phyloP scores from a whole-genome alignment of 2,797 vertebrate genomes.

The Tenualosa thibaudeaui region DNA sequence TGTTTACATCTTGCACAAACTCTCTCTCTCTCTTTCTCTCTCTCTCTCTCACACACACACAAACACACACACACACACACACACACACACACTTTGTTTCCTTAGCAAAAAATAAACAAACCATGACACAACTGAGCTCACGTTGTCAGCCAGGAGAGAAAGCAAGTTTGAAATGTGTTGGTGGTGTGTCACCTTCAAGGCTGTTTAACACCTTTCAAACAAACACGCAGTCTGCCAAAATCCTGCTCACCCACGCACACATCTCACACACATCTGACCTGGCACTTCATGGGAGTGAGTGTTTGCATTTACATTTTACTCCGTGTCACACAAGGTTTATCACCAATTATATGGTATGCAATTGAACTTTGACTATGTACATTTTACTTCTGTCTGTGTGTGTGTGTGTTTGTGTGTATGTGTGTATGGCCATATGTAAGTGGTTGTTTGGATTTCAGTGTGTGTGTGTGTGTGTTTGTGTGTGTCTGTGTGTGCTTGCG shows the following conservation, averaged over 20 bases:
- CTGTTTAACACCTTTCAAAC: neutral
- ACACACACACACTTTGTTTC: neutral
- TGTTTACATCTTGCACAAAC: neutral
- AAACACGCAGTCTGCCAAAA: neutral
- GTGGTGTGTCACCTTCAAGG: neutral
- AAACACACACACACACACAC: constrained; percentile 11
- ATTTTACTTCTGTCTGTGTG: neutral
- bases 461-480: neutral
- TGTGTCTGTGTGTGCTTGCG: neutral
- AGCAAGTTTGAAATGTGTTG: neutral
- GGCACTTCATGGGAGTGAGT: neutral
- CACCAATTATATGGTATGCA: neutral
- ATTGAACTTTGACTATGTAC: neutral
- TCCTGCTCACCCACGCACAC: neutral
- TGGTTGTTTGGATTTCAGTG: neutral
- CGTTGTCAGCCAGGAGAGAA: neutral
- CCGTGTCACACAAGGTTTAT: neutral
- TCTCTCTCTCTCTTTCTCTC: too few relatives aligned
- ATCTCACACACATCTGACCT: neutral
- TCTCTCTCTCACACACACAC: constrained; percentile 9
- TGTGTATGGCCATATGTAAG: neutral
- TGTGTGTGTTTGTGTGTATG: neutral
- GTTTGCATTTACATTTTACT: neutral
- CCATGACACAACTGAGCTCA: neutral
- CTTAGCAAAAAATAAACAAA: neutral